phyloP scores from a whole-genome alignment of 2,797 vertebrate species.

The Phoebastria nigripes region DNA sequence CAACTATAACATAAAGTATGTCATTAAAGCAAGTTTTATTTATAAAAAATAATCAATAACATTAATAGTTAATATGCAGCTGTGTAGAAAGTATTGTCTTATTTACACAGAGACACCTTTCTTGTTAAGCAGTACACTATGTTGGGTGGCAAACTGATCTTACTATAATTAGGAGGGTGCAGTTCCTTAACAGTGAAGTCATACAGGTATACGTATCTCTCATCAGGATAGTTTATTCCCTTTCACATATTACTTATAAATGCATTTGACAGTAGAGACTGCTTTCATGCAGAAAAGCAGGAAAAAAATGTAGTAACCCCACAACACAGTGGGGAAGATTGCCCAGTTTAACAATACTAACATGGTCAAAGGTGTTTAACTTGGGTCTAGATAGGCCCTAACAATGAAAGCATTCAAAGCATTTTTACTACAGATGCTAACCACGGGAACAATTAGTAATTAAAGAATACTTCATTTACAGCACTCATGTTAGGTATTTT shows the following conservation, averaged over 20 bases:
- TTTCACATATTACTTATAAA: background rate
- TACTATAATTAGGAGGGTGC: background rate
- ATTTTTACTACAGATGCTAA: background rate
- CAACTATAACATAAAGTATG: background rate
- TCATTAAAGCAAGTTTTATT: background rate
- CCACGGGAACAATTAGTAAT: background rate
- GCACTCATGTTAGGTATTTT: background rate
- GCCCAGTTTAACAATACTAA: background rate
- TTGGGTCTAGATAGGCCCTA: background rate
- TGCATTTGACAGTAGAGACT: background rate
- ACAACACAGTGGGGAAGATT: background rate
- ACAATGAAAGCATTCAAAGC: background rate
- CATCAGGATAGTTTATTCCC: background rate
- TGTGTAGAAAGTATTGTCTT: background rate
- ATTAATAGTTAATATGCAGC: background rate
- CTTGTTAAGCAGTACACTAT: background rate
- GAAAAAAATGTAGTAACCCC: background rate
- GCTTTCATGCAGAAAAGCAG: background rate
- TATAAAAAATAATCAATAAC: background rate
- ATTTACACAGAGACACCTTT: rapidly evolving
- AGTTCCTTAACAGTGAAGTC: background rate
- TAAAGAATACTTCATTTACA: background rate
- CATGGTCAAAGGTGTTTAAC: background rate
- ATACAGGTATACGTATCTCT: background rate
- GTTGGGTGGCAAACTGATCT: background rate